Evolutionary conservation across 1,140 invertebrate genomes (phyloP).

Genomic region (Euborellia annulipes): DNA sequence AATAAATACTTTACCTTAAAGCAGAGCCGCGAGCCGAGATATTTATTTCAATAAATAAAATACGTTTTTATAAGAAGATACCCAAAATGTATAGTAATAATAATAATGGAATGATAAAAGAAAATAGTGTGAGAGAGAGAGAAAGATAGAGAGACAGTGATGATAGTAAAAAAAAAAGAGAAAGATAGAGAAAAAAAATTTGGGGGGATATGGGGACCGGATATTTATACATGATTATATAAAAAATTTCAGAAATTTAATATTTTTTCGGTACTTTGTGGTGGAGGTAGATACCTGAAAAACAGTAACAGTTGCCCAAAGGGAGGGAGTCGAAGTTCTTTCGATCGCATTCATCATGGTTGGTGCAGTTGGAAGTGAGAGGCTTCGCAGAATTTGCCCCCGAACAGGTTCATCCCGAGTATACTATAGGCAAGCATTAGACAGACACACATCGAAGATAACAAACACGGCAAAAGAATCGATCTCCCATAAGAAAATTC

Average conservation of each 20-base stretch:
- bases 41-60: neutral
- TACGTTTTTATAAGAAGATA: neutral
- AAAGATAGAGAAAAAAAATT: no score
- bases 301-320: conserved; percentile 98
- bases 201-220: no score
- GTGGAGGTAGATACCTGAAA: conserved; percentile 76
- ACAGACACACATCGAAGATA: no score
- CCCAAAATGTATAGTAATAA: no score
- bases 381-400: conserved; percentile 98
- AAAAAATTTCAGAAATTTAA: no score
- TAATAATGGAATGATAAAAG: conserved; percentile 1
- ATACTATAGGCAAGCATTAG: conserved; percentile 50
- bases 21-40: no score
- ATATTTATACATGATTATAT: no score
- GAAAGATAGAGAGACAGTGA: neutral
- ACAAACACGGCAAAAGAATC: no score
- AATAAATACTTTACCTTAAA: no score
- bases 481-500: no score
- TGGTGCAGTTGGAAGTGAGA: conserved; percentile 48
- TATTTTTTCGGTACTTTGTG: no score
- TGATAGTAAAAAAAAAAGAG: no score
- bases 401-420: conserved; percentile 99
- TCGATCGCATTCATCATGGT: conserved; percentile 56
- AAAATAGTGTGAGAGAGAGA: conserved; percentile 1
- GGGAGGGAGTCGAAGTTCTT: conserved; percentile 99